A percentile compares a stretch with the other conserved stretches of the same genome.
Conservation (phyloP, 2,797 vertebrate species). For the Hyperoplus immaculatus region DNA sequence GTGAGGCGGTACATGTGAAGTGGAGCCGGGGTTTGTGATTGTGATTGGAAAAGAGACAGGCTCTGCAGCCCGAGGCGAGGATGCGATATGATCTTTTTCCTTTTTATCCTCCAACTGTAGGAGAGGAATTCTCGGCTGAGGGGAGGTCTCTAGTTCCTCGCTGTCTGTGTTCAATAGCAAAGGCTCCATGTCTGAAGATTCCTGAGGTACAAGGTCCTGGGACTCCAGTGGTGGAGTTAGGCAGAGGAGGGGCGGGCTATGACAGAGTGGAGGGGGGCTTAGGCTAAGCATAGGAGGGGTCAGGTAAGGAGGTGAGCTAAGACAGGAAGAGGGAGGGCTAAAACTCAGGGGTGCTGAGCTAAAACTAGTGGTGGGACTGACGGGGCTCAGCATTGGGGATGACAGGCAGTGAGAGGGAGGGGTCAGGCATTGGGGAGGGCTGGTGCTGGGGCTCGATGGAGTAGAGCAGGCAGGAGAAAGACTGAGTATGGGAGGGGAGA, state of each 20-base stretch:
- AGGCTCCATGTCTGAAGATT: conserved; percentile 73
- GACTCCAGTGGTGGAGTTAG: conserved; percentile 72
- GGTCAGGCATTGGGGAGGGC: conserved; percentile 72
- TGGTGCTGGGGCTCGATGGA: conserved; percentile 63
- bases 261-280: conserved; percentile 74
- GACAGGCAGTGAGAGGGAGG: conserved; percentile 68
- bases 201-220: conserved; percentile 72
- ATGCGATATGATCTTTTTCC: conserved; percentile 62
- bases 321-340: conserved; percentile 79
- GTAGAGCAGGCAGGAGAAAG: conserved; percentile 72
- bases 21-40: conserved; percentile 55
- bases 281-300: conserved; percentile 81
- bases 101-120: conserved; percentile 64
- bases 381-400: conserved; percentile 48
- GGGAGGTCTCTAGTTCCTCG: conserved; percentile 63
- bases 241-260: conserved; percentile 76
- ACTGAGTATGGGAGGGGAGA: conserved; percentile 67
- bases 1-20: conserved; percentile 61
- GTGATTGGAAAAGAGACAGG: conserved; percentile 76
- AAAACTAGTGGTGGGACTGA: conserved; percentile 65
- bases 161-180: conserved; percentile 69
- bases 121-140: conserved; percentile 60
- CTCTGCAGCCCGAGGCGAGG: conserved; percentile 64
- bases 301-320: conserved; percentile 80
- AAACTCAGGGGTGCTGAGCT: conserved; percentile 74